Evolutionary conservation across 2,888 invertebrate genomes (phyloP).

Genomic region (Pseudoips prasinana): DNA sequence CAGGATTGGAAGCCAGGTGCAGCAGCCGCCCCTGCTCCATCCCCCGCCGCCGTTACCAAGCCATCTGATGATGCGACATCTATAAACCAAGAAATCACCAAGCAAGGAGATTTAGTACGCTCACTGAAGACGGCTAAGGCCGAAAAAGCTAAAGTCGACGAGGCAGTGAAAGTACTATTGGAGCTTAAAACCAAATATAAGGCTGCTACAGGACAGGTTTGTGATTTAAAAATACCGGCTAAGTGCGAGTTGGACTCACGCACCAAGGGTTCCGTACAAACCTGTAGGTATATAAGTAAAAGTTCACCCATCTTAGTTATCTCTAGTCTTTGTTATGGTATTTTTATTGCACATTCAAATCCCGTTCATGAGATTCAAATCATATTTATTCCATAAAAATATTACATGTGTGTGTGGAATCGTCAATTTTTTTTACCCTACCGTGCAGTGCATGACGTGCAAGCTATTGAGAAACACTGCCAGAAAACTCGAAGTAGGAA

Average conservation of each 20-base stretch:
- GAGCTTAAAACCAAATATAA: slow-evolving; percentile 89
- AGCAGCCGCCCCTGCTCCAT: slow-evolving; percentile 3
- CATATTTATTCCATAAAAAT: too few species aligned
- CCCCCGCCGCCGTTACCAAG: slow-evolving; percentile 8
- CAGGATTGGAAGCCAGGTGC: slow-evolving; percentile 35
- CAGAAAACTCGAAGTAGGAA: too few species aligned
- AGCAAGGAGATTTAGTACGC: slow-evolving; percentile 86
- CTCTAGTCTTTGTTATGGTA: neutral
- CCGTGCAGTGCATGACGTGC: too few species aligned
- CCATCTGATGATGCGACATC: slow-evolving; percentile 37
- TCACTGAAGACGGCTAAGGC: slow-evolving; percentile 85
- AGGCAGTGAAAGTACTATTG: slow-evolving; percentile 80
- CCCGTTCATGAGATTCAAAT: too few species aligned
- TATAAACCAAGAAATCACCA: slow-evolving; percentile 65
- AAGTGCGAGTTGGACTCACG: too few species aligned
- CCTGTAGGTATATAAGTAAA: too few species aligned
- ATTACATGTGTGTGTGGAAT: too few species aligned
- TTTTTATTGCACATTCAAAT: too few species aligned
- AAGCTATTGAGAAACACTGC: too few species aligned
- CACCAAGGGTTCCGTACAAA: too few species aligned
- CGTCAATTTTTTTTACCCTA: too few species aligned
- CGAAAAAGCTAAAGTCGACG: slow-evolving; percentile 60
- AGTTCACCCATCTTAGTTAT: too few species aligned
- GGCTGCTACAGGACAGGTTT: slow-evolving; percentile 59
- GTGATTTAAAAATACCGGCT: slow-evolving; percentile 2